Conservation (phyloP, 1,140 invertebrate species). For the Hirudo medicinalis region DNA sequence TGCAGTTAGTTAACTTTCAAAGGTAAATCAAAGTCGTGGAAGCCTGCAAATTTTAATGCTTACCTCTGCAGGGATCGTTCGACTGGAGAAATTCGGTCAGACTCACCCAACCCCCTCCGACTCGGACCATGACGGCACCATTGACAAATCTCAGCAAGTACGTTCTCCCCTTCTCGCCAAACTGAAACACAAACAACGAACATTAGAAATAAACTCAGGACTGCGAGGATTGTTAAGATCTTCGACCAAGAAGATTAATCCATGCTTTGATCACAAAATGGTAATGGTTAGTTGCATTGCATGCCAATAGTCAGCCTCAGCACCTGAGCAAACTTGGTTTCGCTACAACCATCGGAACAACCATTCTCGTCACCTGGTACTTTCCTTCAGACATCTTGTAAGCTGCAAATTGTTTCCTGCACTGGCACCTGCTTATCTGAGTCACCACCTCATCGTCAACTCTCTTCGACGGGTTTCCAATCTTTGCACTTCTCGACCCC, state of each 20-base stretch:
- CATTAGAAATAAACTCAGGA: no score
- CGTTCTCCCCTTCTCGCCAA: constrained; percentile 91
- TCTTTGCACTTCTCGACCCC: no score
- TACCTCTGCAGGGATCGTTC: constrained; percentile 63
- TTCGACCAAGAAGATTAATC: no score
- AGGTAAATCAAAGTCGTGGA: no score
- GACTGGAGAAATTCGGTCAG: constrained; percentile 75
- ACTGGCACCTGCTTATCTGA: constrained; percentile 81
- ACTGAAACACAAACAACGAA: constrained; percentile 49
- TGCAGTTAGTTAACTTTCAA: no score
- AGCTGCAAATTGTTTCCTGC: constrained; percentile 85
- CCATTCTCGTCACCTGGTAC: constrained; percentile 63
- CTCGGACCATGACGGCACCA: constrained; percentile 71
- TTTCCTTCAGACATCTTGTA: constrained; percentile 96
- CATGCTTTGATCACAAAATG: no score
- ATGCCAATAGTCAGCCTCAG: no score
- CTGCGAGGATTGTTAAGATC: no score
- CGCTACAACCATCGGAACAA: not conserved
- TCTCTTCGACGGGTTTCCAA: no score
- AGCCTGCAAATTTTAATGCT: not conserved
- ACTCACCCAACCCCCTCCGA: constrained; percentile 81
- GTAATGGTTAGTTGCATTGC: no score
- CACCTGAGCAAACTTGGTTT: not conserved
- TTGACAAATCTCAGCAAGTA: constrained; percentile 64
- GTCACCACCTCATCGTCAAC: constrained; percentile 92